A percentile compares a stretch with the other conserved stretches of the same genome.
phyloP scores from a whole-genome alignment of 2,113 vertebrate genomes.

The Equus quagga region DNA sequence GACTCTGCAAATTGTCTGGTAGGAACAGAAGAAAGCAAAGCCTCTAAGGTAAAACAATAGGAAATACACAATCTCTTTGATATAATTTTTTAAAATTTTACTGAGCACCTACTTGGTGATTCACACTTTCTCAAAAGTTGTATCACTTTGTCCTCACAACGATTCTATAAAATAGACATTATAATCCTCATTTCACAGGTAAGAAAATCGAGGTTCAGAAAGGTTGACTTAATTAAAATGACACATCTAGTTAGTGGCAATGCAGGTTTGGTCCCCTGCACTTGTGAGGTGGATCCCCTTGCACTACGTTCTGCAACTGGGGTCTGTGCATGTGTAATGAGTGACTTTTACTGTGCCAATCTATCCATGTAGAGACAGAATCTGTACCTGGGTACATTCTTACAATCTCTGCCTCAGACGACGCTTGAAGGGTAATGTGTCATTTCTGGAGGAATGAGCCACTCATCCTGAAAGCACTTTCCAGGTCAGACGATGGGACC shows the following conservation, averaged over 20 bases:
- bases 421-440: fast-evolving
- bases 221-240: not conserved
- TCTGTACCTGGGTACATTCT: no score
- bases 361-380: not conserved
- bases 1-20: not conserved
- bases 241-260: no score
- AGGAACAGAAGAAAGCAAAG: not conserved
- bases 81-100: not conserved
- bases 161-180: not conserved
- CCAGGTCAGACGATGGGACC: not conserved
- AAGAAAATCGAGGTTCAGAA: not conserved
- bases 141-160: not conserved
- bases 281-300: not conserved
- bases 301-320: not conserved
- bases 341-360: not conserved
- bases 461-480: not conserved
- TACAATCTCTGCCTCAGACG: not conserved
- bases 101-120: not conserved
- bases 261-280: not conserved
- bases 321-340: not conserved
- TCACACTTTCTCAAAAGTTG: not conserved
- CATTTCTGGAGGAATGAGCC: not conserved
- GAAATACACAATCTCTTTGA: not conserved
- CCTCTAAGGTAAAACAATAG: not conserved
- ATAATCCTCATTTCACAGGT: not conserved